Conservation (phyloP, 2,888 invertebrate genomes). For the Mythimna lalbum region DNA sequence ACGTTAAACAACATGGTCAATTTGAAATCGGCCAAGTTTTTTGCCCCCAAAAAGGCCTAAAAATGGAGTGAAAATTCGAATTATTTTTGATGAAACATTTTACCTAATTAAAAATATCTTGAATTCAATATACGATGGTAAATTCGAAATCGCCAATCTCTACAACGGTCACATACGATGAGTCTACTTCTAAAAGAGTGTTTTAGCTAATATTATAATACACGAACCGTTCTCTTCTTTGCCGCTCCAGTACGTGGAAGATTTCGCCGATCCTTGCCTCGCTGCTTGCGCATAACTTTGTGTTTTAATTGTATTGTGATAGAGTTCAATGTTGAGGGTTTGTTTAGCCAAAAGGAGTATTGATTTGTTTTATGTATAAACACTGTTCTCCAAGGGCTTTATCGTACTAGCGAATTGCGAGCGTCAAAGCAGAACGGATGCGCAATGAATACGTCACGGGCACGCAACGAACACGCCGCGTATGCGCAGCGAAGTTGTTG, state of each 20-base stretch:
- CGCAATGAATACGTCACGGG: too few species aligned
- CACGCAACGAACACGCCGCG: too few species aligned
- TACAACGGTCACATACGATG: constrained; percentile 77
- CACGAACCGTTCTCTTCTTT: constrained; percentile 90
- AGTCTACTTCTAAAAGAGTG: constrained; percentile 71
- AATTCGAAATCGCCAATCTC: constrained; percentile 52
- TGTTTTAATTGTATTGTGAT: constrained; percentile 72
- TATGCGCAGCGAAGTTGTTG: too few species aligned
- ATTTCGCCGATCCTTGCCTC: constrained; percentile 87
- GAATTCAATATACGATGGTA: background rate
- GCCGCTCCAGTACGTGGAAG: constrained; percentile 87
- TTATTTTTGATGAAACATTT: background rate
- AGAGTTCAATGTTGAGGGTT: constrained; percentile 55
- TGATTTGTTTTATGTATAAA: background rate
- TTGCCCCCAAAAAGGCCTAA: too few species aligned
- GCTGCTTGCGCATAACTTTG: constrained; percentile 89
- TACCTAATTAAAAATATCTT: too few species aligned
- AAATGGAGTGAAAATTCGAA: too few species aligned
- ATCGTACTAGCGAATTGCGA: too few species aligned
- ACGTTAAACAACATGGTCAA: too few species aligned
- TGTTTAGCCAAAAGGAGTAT: constrained; percentile 6
- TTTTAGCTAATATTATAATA: constrained; percentile 64
- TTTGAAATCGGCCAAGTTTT: too few species aligned
- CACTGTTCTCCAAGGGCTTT: too few species aligned
- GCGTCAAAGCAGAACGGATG: too few species aligned